Conservation (phyloP, 1,140 invertebrate species). For the Aphaenogaster floridana region DNA sequence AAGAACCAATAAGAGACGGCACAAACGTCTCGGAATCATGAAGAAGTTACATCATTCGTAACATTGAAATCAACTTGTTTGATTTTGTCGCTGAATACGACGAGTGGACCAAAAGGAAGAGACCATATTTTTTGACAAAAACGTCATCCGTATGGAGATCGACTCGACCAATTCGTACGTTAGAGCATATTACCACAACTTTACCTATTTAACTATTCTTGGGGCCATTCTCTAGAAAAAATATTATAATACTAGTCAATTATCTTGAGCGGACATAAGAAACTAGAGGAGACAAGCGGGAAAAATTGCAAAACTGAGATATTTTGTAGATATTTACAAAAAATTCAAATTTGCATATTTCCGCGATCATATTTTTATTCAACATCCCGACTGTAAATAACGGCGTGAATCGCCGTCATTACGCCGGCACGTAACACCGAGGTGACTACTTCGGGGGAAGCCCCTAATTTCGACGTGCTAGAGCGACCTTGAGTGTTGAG, state of each 20-base stretch:
- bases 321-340: conserved; percentile 77
- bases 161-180: conserved; percentile 38
- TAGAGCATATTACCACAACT: not conserved
- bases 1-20: conserved; percentile 9
- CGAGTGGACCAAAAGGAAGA: conserved; percentile 66
- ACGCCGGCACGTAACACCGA: conserved; percentile 54
- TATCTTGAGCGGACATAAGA: conserved; percentile 27
- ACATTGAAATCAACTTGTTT: conserved; percentile 19
- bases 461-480: not conserved
- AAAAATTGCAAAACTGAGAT: conserved; percentile 47
- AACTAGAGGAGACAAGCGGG: not conserved
- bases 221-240: conserved; percentile 68
- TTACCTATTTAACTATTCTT: conserved; percentile 50
- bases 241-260: conserved; percentile 72
- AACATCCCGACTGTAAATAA: conserved; percentile 30
- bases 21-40: not conserved
- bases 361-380: conserved; percentile 33
- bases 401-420: not conserved
- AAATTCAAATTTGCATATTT: not conserved
- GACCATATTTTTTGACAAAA: conserved; percentile 40
- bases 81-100: conserved; percentile 20
- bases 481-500: conserved; percentile 65
- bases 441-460: conserved; percentile 55
- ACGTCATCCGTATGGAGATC: not conserved
- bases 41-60: conserved; percentile 7